These are phyloP conservation scores for Heliconius himera DNA, from an alignment of 1,140 invertebrate species.

Conservation along the genomic window DNA sequence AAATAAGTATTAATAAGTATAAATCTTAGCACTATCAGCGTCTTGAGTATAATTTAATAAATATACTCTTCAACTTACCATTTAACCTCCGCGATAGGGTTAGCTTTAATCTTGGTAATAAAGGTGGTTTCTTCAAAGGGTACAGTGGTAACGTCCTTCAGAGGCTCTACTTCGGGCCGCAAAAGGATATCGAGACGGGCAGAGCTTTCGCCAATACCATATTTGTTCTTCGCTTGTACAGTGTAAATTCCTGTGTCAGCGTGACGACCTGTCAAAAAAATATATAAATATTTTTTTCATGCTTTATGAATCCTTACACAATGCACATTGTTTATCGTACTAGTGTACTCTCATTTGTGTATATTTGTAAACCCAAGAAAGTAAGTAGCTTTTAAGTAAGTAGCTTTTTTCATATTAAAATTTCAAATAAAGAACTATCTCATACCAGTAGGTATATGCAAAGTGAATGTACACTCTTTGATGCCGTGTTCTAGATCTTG, in stretches of 20 bases:
- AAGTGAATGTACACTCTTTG: constrained; percentile 87
- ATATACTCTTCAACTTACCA: constrained; percentile 82
- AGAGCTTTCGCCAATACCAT: constrained; percentile 86
- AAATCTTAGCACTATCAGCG: too few relatives aligned
- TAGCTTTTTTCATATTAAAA: too few relatives aligned
- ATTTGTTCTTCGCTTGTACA: constrained; percentile 89
- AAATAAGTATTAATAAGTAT: too few relatives aligned
- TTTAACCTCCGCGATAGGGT: constrained; percentile 89
- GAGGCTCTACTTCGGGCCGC: constrained; percentile 87
- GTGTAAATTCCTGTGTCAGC: constrained; percentile 91
- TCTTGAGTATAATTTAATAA: neutral
- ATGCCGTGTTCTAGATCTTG: constrained; percentile 88
- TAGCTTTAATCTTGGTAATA: constrained; percentile 87
- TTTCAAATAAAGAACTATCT: neutral
- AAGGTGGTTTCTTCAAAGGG: constrained; percentile 88
- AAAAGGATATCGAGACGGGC: constrained; percentile 88
- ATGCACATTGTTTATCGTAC: too few relatives aligned
- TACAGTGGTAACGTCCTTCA: constrained; percentile 87
- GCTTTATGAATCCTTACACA: too few relatives aligned
- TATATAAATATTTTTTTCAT: too few relatives aligned
- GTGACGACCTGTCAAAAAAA: constrained; percentile 80
- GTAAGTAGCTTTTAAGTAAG: too few relatives aligned
- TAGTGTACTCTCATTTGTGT: too few relatives aligned
- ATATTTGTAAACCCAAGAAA: too few relatives aligned
- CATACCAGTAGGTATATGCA: constrained; percentile 86